Percentiles rank a stretch among this genome's conserved stretches.
These are phyloP conservation scores for Melanerpes formicivorus DNA, from an alignment of 2,113 vertebrate species.

Conservation along the genomic window DNA sequence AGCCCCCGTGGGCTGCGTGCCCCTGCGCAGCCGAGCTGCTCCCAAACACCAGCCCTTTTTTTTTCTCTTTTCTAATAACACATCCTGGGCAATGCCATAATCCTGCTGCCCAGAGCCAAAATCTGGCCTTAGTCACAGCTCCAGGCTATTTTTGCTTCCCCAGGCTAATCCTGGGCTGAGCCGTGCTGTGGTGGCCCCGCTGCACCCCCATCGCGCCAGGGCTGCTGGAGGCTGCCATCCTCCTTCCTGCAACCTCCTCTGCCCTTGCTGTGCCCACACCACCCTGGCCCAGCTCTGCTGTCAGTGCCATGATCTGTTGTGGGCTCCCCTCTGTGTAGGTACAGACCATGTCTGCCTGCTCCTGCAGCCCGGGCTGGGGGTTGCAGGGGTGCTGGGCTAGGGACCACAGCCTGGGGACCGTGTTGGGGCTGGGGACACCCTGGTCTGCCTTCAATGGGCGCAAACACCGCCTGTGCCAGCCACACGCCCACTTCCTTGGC, in stretches of 20 bases:
- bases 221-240: neutral
- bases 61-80: slow-evolving; percentile 46
- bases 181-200: slow-evolving; percentile 5
- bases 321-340: neutral
- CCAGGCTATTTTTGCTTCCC: slow-evolving; percentile 63
- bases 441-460: accelerated
- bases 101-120: slow-evolving; percentile 55
- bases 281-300: neutral
- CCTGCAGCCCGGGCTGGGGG: neutral
- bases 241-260: neutral
- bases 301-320: accelerated
- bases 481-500: accelerated
- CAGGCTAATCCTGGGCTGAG: slow-evolving; percentile 54
- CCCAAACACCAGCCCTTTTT: neutral
- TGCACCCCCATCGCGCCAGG: neutral
- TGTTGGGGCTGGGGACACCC: neutral
- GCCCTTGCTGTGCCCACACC: neutral
- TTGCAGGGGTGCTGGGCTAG: neutral
- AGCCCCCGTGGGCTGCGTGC: neutral
- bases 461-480: neutral
- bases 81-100: slow-evolving; percentile 22
- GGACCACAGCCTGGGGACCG: accelerated
- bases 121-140: slow-evolving; percentile 67
- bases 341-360: neutral
- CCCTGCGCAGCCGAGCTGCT: neutral